A percentile compares a stretch with the other conserved stretches of the same genome.
Conservation (phyloP, 2,113 vertebrate species). For the Myocastor coypus region DNA sequence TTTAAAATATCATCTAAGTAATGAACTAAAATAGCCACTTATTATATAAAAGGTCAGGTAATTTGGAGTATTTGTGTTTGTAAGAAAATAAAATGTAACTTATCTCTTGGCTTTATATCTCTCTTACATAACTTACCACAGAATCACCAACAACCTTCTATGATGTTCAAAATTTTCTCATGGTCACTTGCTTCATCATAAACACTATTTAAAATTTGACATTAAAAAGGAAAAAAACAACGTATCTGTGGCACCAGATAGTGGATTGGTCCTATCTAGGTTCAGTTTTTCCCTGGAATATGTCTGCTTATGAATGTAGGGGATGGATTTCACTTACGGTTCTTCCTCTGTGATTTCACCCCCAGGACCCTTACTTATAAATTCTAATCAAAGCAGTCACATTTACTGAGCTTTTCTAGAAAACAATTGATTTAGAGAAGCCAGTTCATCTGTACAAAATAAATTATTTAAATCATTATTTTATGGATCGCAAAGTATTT, state of each 20-base stretch:
- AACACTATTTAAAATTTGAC: not conserved
- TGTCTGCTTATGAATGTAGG: not conserved
- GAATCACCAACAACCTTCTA: conserved; percentile 3
- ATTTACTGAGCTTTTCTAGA: conserved; percentile 12
- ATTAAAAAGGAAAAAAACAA: not conserved
- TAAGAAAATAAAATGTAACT: conserved; percentile 37
- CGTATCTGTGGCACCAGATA: not conserved
- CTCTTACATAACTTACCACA: conserved; percentile 27
- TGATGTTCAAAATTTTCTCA: conserved; percentile 31
- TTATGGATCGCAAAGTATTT: not conserved
- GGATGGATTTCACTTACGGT: not conserved
- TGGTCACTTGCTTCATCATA: not conserved
- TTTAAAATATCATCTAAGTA: conserved; percentile 48
- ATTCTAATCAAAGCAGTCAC: not conserved
- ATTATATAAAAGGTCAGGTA: conserved; percentile 50
- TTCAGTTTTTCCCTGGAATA: not conserved
- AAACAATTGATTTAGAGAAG: conserved; percentile 24
- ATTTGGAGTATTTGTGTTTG: conserved; percentile 51
- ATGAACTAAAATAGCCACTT: conserved; percentile 12
- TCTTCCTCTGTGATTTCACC: not conserved
- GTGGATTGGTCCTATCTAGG: not conserved
- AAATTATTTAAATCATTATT: not conserved
- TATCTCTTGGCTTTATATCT: conserved; percentile 5
- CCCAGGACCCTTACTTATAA: not conserved
- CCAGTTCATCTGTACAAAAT: conserved; percentile 23